Evolutionary conservation across 2,113 vertebrate genomes (phyloP), one percentile per base, ranked within the genome.

Genomic region (Trachemys scripta): DNA sequence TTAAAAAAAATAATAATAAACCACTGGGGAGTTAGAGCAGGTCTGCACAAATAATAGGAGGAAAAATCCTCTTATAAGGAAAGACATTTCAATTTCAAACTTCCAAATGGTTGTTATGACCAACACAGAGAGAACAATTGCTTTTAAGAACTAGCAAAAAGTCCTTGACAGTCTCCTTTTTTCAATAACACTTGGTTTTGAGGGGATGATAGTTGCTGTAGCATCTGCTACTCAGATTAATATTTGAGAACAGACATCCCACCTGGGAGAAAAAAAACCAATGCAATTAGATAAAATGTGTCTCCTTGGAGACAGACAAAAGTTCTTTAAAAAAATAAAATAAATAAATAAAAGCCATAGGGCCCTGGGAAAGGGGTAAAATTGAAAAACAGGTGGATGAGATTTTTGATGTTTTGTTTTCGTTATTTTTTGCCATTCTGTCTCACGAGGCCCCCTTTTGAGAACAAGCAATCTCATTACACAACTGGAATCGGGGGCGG

Each of bases 371-470:
- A 54, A 27, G 22, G 19, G 19, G 31, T 80, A 53, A 53, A 80
- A n/a, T 22, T 35, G 31, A 53, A 80, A 8, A 95, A 25, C 24
- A 79, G 49, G 27, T 5, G 49, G 35, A 62, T 11, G 3, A 57
- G 56, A 50, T 14, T 29, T 88, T 45, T 79, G 83, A 53, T 1
- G 3, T 1, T 76, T 47, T 78, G 2, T 20, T 4, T n/a, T 88
- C 42, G 11, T 45, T 86, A 85, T 53, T 89, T 45, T 82, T 59
- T 78, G 42, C 24, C 75, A 78, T 47, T 78, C 22, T 27, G 25
- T 47, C 75, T 80, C 80, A 75, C 0, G 0, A 8, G 54, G 56
- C 45, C 62, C 38, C 20, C 27, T 6, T 10, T 1, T 27, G 51
- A 84, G n/a, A 80, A 19, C 31, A 78, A 78, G 90, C 17, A 31